Evolutionary conservation across 2,888 invertebrate species (phyloP).

Genomic region (Calliopum simillimum): DNA sequence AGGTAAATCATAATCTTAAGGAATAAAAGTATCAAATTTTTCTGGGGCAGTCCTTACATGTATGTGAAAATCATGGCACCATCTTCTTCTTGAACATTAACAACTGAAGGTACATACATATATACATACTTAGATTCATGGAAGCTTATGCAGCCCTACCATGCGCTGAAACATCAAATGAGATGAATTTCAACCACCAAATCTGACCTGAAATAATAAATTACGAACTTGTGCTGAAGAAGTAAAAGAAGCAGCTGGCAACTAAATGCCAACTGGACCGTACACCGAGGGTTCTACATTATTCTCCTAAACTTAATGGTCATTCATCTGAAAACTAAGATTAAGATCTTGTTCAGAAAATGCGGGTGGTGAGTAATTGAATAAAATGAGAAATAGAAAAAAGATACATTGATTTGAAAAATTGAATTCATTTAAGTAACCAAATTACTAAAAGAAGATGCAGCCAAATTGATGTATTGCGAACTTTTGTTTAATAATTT

Average conservation of each 20-base stretch:
- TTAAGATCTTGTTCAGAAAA: conserved; percentile 18
- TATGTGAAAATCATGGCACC: conserved; percentile 30
- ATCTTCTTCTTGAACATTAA: conserved; percentile 13
- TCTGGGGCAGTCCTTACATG: no score
- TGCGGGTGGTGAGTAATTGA: conserved; percentile 24
- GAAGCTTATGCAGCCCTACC: no score
- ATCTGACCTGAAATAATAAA: conserved; percentile 49
- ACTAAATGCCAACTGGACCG: background rate
- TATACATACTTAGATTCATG: no score
- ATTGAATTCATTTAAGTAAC: conserved; percentile 9
- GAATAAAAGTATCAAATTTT: no score
- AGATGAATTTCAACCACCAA: conserved; percentile 47
- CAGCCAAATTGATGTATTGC: no score
- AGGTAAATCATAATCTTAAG: no score
- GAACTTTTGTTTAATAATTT: no score
- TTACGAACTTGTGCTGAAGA: conserved; percentile 40
- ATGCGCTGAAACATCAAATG: conserved; percentile 45
- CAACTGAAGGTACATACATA: conserved; percentile 21
- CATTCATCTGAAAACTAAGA: conserved; percentile 28
- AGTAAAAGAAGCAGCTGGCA: conserved; percentile 26
- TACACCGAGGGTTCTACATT: conserved; percentile 3
- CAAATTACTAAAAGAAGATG: no score
- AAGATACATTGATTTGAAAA: conserved; percentile 15
- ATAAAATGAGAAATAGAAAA: conserved; percentile 18
- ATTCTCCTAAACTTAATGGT: background rate